Base-by-base conservation (phyloP, 2,888 invertebrate genomes). In the Eutolmus rufibarbis region DNA sequence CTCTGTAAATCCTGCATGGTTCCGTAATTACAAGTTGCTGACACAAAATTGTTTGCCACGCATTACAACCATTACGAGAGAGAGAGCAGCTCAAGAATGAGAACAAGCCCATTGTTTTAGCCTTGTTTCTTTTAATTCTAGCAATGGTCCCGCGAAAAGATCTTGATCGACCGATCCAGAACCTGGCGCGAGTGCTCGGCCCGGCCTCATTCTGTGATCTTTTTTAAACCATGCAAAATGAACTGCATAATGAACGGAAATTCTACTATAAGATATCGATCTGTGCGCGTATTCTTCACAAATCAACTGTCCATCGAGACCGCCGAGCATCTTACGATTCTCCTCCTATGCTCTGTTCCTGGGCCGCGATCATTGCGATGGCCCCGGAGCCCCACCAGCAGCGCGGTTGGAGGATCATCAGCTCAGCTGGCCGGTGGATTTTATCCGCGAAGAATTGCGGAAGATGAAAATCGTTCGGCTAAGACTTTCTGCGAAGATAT, bases 11-110 rank as follows among this genome's bases (percentile, higher is more conserved):
- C 84, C 66, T 84, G 66, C 84, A 84, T 84, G 84, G 84, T 84
- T 84, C 43, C 76, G 86, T 86, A 86, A 86, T 86, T 86, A 86
- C 76, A 86, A 86, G 86, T 86, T 86, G 74, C 86, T 86, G 76
- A 86, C 86, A 86, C 86, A 74, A 86, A 86, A 86, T 86, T 86
- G 86, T 76, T 86, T 86, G 86, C 74, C 74, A 86, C 86, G 86
- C 86, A 86, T 86, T 86, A 86, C 86, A 40, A 86, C 40, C 66
- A 84, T 86, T 74, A 86, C 28, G 28, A 74, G 76, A 86, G 76
- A 84, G 74, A 34, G 84, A 81, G 46, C 28, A 28, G 82, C 14
- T 7, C 66, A 16, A 66, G 40, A 74, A 40, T 84, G 84, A 74
- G 84, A 84, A 66, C 66, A 14, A 5, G 5, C 14, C 19, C 7